Percentiles rank a stretch among this genome's conserved stretches.
phyloP scores from a whole-genome alignment of 2,113 vertebrate genomes.

The Brachyhypopomus occidentalis region DNA sequence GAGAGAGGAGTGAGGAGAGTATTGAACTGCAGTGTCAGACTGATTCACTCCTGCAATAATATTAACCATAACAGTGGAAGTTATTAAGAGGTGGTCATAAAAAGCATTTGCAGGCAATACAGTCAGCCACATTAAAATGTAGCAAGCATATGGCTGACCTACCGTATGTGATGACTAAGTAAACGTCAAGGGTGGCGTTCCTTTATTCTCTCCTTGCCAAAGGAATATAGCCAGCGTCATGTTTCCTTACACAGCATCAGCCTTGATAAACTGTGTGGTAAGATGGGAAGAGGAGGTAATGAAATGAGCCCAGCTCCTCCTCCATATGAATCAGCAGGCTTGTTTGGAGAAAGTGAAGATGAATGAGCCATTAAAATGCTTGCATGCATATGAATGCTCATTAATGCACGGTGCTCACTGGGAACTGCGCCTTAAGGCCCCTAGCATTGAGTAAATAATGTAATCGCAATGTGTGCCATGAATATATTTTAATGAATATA shows the following conservation, averaged over 20 bases:
- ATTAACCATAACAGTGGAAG: constrained; percentile 28
- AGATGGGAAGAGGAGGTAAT: constrained; percentile 3
- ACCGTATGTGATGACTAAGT: not conserved
- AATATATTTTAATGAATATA: constrained; percentile 14
- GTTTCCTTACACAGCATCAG: constrained; percentile 1
- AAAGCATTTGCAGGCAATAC: constrained; percentile 28
- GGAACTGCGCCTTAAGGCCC: constrained; percentile 27
- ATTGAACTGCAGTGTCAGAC: not conserved
- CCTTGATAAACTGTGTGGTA: constrained; percentile 1
- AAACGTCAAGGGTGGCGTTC: not conserved
- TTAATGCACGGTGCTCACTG: constrained; percentile 18
- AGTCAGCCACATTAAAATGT: constrained; percentile 18
- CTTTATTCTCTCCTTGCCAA: not conserved
- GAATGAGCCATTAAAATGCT: constrained; percentile 34
- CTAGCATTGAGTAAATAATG: constrained; percentile 16
- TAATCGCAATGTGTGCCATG: constrained; percentile 29
- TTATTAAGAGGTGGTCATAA: constrained; percentile 28
- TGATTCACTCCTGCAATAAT: constrained; percentile 33
- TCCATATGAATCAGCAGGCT: constrained; percentile 10
- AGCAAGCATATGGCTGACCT: constrained; percentile 12
- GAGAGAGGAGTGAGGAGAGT: constrained; percentile 14
- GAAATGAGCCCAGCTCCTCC: constrained; percentile 28
- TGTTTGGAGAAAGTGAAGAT: constrained; percentile 31
- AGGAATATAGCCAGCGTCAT: not conserved
- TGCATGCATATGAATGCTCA: constrained; percentile 23